A percentile compares a stretch with the other conserved stretches of the same genome.
Conservation (phyloP, 37 sponge, comb jelly and placozoan species). For the Corticium candelabrum region DNA sequence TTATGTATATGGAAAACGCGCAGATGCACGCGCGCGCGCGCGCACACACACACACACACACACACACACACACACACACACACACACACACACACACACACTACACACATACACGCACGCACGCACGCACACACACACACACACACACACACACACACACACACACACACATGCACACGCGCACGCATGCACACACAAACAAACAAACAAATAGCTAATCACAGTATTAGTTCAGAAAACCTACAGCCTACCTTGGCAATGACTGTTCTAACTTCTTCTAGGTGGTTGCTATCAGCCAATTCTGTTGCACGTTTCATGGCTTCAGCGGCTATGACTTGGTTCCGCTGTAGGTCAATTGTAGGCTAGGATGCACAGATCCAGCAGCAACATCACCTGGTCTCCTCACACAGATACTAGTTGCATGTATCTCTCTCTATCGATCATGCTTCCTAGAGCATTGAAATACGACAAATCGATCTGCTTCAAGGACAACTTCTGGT, state of each 20-base stretch:
- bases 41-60: too few relatives aligned
- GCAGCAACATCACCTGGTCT: not conserved
- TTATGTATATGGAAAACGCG: too few relatives aligned
- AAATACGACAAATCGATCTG: slow-evolving; percentile 10
- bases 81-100: too few relatives aligned
- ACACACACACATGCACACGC: too few relatives aligned
- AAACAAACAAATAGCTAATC: too few relatives aligned
- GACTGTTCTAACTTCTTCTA: slow-evolving; percentile 13
- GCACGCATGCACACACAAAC: too few relatives aligned
- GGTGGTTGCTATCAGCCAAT: slow-evolving; percentile 8
- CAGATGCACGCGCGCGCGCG: too few relatives aligned
- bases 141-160: too few relatives aligned
- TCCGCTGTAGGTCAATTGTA: slow-evolving; percentile 18
- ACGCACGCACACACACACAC: too few relatives aligned
- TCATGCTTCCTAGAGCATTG: slow-evolving; percentile 13
- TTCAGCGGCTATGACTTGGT: slow-evolving; percentile 3
- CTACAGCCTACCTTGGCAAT: slow-evolving; percentile 5
- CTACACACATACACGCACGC: too few relatives aligned
- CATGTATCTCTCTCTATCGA: not conserved
- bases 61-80: too few relatives aligned
- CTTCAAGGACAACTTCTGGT: not conserved
- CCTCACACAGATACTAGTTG: not conserved
- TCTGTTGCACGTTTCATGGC: slow-evolving; percentile 3
- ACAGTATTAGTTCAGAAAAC: too few relatives aligned
- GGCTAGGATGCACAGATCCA: not conserved